Evolutionary conservation across 2,888 invertebrate species (phyloP).

Genomic region (Mongoloraphidia duomilia): DNA sequence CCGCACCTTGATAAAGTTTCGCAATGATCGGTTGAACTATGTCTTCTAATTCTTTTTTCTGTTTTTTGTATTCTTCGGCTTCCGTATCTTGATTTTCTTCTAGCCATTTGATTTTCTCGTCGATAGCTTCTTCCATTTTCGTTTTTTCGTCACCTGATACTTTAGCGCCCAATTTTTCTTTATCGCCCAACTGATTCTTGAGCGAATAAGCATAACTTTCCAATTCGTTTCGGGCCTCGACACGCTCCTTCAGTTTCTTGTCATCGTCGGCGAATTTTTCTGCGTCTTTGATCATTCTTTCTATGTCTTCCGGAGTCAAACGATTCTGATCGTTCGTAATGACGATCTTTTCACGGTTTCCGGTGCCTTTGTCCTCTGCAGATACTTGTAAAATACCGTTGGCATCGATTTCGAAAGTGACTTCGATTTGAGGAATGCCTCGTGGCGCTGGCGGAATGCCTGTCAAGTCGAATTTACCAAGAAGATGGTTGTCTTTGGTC

Average conservation of each 20-base stretch:
- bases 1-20: slow-evolving; percentile 84
- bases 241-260: slow-evolving; percentile 88
- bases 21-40: slow-evolving; percentile 95
- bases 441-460: slow-evolving; percentile 92
- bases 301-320: slow-evolving; percentile 94
- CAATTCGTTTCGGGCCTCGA: slow-evolving; percentile 91
- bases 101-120: slow-evolving; percentile 94
- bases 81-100: slow-evolving; percentile 91
- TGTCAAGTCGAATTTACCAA: slow-evolving; percentile 96
- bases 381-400: slow-evolving; percentile 92
- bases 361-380: slow-evolving; percentile 98
- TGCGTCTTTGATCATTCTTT: slow-evolving; percentile 97
- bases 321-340: slow-evolving; percentile 98
- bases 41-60: slow-evolving; percentile 90
- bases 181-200: slow-evolving; percentile 92
- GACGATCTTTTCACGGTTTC: slow-evolving; percentile 95
- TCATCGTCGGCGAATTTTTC: slow-evolving; percentile 99
- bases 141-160: slow-evolving; percentile 77
- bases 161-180: slow-evolving; percentile 93
- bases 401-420: slow-evolving; percentile 88
- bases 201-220: slow-evolving; percentile 95
- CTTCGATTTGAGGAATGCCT: slow-evolving; percentile 89
- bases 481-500: slow-evolving; percentile 98
- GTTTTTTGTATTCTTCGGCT: slow-evolving; percentile 80
- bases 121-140: slow-evolving; percentile 91